Percentiles rank a stretch among this genome's conserved stretches.
phyloP scores from a whole-genome alignment of 1,140 invertebrate genomes.

The Drosophila ercepeae region DNA sequence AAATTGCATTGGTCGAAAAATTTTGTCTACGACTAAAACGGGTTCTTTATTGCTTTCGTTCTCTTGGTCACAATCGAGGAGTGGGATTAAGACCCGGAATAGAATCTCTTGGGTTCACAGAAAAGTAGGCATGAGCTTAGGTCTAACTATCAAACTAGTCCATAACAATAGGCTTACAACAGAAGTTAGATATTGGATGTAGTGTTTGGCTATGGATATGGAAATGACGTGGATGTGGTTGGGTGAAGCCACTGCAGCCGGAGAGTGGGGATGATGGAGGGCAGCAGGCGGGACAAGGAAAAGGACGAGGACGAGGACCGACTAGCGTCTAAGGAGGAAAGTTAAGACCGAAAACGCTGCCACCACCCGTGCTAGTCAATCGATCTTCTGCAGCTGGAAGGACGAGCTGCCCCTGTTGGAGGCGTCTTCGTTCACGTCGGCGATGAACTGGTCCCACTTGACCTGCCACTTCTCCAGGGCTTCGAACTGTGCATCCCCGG shows the following conservation, averaged over 20 bases:
- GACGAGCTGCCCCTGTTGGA: slow-evolving; percentile 3
- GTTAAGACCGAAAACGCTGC: slow-evolving; percentile 50
- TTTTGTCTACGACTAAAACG: slow-evolving; percentile 28
- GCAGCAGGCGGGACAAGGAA: neutral
- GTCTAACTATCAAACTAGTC: slow-evolving; percentile 82
- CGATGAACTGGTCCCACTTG: slow-evolving; percentile 74
- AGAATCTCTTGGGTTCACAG: slow-evolving; percentile 4
- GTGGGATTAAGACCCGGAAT: neutral
- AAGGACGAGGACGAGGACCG: slow-evolving; percentile 17
- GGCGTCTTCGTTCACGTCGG: slow-evolving; percentile 57
- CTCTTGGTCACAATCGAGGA: slow-evolving; percentile 24
- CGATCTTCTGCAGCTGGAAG: slow-evolving; percentile 39
- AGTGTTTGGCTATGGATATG: slow-evolving; percentile 2
- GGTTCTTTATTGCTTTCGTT: slow-evolving; percentile 59
- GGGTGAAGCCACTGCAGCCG: neutral
- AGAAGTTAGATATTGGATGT: slow-evolving; percentile 12
- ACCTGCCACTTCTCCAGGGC: slow-evolving; percentile 71
- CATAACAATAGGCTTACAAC: slow-evolving; percentile 83
- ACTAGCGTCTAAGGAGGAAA: slow-evolving; percentile 54
- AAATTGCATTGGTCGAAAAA: slow-evolving; percentile 32
- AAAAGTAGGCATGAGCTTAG: slow-evolving; percentile 16
- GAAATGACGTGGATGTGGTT: neutral
- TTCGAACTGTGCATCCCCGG: slow-evolving; percentile 47
- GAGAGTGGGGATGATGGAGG: neutral
- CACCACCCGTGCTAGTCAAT: slow-evolving; percentile 83